Base-by-base conservation (phyloP, 1,140 invertebrate species). In the Drosophila athabasca region DNA sequence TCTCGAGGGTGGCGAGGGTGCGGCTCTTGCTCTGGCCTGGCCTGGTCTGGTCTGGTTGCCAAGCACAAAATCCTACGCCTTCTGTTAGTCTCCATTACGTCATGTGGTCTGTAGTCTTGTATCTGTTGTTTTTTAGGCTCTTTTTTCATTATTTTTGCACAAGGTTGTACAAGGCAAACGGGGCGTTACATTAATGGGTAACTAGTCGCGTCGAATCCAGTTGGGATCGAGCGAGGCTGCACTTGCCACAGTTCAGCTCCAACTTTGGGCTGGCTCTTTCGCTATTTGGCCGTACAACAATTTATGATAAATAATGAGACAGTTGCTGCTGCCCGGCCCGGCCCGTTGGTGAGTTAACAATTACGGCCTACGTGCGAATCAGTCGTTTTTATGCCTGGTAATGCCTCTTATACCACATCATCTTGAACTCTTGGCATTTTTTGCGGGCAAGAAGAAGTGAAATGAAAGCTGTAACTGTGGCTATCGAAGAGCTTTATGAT, bases 111-210 rank as follows among this genome's bases (percentile, higher is more conserved):
- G 50, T 58, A 52, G 46, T 39, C 19, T 69, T 52, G 53, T 64
- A 55, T 35, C 54, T 68, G 45, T 51, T 50, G 17, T 19, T 55
- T 62, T 49, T 3, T 13, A 39, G 35, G 17, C 17, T 19, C 35
- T 46, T 44, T 55, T 49, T 17, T 6, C 7, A 11, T 53, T 43
- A 11, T 71, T 81, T 83, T 62, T 50, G 82, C 82, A 76, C 76
- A 90, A 90, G 85, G 85, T 82, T 90, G 85, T 76, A 84, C 85
- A 90, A 90, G 87, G 85, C 78, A 85, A 90, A 85, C 85, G 68
- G 75, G 85, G 87, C 79, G 70, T 78, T 87, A 87, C 82, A 82
- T 82, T 85, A 87, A 85, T 87, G 79, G 82, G 45, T 80, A 87
- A 79, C 82, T 87, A 76, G 83, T 82, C 57, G 49, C 43, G 52